Base-by-base conservation (phyloP, 2,888 invertebrate species). In the Theodoxus fluviatilis region DNA sequence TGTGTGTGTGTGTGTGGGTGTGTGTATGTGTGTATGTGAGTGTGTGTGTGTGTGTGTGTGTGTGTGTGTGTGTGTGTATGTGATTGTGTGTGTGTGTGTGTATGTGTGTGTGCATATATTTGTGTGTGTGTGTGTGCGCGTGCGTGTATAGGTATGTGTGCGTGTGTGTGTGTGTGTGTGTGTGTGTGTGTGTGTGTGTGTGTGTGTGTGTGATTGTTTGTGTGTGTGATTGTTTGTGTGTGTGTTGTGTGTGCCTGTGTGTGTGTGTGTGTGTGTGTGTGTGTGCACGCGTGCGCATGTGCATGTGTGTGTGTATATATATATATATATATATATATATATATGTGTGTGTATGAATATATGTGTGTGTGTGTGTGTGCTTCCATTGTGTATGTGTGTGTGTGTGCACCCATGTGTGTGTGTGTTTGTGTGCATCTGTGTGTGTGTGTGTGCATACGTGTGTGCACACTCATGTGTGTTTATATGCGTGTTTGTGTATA, bases 181-280 rank as follows among this genome's bases (percentile, higher is more conserved):
- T n/a, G n/a, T n/a, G n/a, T n/a, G n/a, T n/a, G 7, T 1, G n/a
- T 25, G 52, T 2, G 2, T 9, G n/a, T 7, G 25, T n/a, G n/a
- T 25, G 52, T 52, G 52, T 52, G 52, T 52, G 52, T 52, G 52
- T 52, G 52, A 22, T n/a, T 52, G 52, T 52, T n/a, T 52, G 52
- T 52, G 52, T 57, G 57, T 28, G 57, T 28, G 57, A 18, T 28
- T 28, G 57, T 57, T 9, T 52, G 25, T 33, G 31, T 57, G 25
- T 33, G 1, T 57, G 57, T 33, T 1, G 28, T 28, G 28, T 28
- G 28, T 12, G 52, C 25, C 22, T 57, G 57, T 57, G 57, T 57
- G 57, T 57, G 57, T 57, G 57, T 57, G 57, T 57, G 57, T 67
- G 33, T 67, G 28, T 67, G 47, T 67, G 47, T 67, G 47, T 28